Base-by-base conservation (phyloP, 2,888 invertebrate genomes). In the Perithous albicinctus region DNA sequence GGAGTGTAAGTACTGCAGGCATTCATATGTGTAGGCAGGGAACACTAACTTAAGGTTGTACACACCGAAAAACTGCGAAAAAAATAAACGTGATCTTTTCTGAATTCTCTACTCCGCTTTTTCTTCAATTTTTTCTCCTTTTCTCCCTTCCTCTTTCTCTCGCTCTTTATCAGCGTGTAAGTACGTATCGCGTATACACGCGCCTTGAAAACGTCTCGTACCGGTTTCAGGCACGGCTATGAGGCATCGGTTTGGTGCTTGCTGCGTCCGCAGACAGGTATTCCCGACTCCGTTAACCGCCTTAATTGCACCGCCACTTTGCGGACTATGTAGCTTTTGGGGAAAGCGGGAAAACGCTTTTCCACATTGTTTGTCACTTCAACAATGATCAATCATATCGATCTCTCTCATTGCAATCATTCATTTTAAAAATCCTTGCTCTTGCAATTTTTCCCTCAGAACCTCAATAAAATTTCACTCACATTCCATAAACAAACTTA, bases 261-360 rank as follows among this genome's bases (percentile, higher is more conserved):
- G 75, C 82, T 81, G 78, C 75, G 75, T 54, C 75, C 74, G 84
- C 86, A 86, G 89, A 87, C 89, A 88, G 90, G 88, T 89, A 90
- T 90, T 88, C 88, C 88, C 85, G 83, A 86, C 88, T 89, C 90
- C 90, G 89, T 90, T 89, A 89, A 88, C 87, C 87, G 87, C 86
- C 86, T 89, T 88, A 86, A 89, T 89, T 88, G 88, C 88, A 84
- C 84, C 84, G 83, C 77, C 75, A 77, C 79, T 35, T 56, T 59
- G 66, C 51, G 18, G 59, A 54, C 46, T 59, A 15, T 56, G 48
- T 29, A 35, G n/a, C 61, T 48, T 56, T 66, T 41, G 73, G n/a
- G 75, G 66, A 80, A 82, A 82, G 70, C 70, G 66, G 63, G 51
- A 67, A 59, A 70, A 75, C 56, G 12, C 38, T 8, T 35, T 48